phyloP scores from a whole-genome alignment of 1,140 invertebrate species.

The Aricia agestis region DNA sequence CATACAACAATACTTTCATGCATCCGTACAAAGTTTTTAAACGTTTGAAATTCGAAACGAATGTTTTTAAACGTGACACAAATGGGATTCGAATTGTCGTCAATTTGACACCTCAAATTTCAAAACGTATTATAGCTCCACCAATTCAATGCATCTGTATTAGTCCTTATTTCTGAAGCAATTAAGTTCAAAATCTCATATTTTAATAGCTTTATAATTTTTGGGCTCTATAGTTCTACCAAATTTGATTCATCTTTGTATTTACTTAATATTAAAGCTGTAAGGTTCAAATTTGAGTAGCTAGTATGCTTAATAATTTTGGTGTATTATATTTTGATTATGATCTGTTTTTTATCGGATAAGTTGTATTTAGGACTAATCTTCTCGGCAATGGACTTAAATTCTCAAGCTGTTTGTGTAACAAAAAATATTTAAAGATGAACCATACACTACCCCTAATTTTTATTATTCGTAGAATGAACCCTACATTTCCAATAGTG shows the following conservation, averaged over 20 bases:
- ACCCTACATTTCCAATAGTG: too few relatives aligned
- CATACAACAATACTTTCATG: conserved; percentile 38
- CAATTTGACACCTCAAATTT: conserved; percentile 51
- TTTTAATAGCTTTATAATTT: neutral
- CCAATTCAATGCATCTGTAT: conserved; percentile 15
- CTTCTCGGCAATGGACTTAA: neutral
- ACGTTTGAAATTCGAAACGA: conserved; percentile 63
- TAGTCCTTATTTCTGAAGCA: conserved; percentile 6
- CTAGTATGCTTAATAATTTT: neutral
- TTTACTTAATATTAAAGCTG: neutral
- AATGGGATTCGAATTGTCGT: conserved; percentile 57
- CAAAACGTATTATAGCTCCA: conserved; percentile 42
- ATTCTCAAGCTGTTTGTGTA: neutral
- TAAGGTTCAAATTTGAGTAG: neutral
- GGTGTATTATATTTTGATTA: neutral
- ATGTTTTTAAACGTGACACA: conserved; percentile 62
- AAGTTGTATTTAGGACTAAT: neutral
- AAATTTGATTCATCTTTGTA: conserved; percentile 2
- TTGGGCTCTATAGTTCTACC: conserved; percentile 31
- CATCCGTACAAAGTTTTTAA: conserved; percentile 29
- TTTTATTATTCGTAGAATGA: too few relatives aligned
- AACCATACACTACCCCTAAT: too few relatives aligned
- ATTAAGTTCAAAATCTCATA: neutral
- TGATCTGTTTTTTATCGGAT: neutral
- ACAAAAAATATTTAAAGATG: neutral